These are phyloP conservation scores for Chloropsis hardwickii DNA, from an alignment of 2,113 vertebrate species.

Conservation along the genomic window DNA sequence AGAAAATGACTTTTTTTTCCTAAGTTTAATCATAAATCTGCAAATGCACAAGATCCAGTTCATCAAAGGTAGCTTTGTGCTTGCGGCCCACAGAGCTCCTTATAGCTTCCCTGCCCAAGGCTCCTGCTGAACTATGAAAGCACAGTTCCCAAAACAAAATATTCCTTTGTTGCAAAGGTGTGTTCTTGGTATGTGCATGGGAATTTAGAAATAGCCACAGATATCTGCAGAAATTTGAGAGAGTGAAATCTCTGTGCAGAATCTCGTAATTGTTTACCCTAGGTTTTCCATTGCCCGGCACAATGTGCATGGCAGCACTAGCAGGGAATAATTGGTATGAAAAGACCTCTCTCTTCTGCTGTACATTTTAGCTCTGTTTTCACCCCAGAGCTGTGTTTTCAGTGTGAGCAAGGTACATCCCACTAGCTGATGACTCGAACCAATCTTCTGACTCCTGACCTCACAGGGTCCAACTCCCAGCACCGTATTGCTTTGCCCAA, in stretches of 20 bases:
- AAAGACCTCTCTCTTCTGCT: not conserved
- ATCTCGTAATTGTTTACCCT: constrained; percentile 1
- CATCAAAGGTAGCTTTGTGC: constrained; percentile 52
- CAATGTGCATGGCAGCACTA: not conserved
- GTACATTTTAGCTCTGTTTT: constrained; percentile 15
- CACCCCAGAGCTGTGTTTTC: not conserved
- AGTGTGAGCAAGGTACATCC: not conserved
- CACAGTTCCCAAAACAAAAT: constrained; percentile 46
- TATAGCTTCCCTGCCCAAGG: not conserved
- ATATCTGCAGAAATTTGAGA: constrained; percentile 52
- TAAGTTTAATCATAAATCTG: constrained; percentile 34
- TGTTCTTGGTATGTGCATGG: constrained; percentile 12
- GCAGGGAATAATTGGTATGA: constrained; percentile 18
- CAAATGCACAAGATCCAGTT: not conserved
- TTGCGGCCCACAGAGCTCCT: not conserved
- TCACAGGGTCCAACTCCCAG: not conserved
- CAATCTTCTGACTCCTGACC: not conserved
- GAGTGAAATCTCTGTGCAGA: constrained; percentile 34
- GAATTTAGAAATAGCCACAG: constrained; percentile 26
- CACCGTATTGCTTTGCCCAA: not conserved
- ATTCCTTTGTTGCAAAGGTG: constrained; percentile 53
- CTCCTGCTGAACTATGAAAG: constrained; percentile 19
- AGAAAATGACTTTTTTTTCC: constrained; percentile 6
- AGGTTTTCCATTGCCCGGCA: constrained; percentile 40
- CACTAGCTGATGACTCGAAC: not conserved